Base-by-base conservation (phyloP, 2,888 invertebrate genomes). In the Andrena fulva region DNA sequence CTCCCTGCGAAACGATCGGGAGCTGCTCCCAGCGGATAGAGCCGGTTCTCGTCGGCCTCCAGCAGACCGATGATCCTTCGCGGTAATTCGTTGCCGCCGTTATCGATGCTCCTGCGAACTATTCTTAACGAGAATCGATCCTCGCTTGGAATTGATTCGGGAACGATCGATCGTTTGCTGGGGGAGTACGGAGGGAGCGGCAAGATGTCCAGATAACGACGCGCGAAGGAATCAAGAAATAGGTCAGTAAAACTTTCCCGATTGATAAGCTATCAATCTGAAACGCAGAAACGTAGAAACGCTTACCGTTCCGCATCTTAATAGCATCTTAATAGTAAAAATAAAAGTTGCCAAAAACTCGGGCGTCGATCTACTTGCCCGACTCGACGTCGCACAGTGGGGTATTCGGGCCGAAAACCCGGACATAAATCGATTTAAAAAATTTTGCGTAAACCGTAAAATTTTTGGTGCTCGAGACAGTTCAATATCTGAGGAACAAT, bases 1-100 rank as follows among this genome's bases (percentile, higher is more conserved):
- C 50, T 72, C 67, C 35, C 69, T 74, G 71, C 80, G 77, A 86
- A 85, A 88, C 79, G 84, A 80, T 84, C 73, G 59, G 63, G 70
- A 82, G n/a, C 76, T 75, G 73, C 64, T 79, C 66, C 71, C 82
- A 63, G 42, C 69, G 80, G 72, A 84, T 71, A 66, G 56, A 62
- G 35, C 24, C 12, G 50, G 8, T 50, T 42, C 48, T 29, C 27
- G 3, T 63, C 20, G 5, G 3, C 10, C 6, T 63, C 56, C 27
- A 0, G 35, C 48, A 0, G 63, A 12, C 27, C 29, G 64, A 27
- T 0, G 10, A 20, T 16, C 42, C 27, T 16, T 50, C 29, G 6
- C 33, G 42, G 48, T 56, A 56, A 56, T 56, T 56, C 56, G 27
- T 56, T 27, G 50, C 64, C 42, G 29, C 4, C 29, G 8, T 35